These are phyloP conservation scores for Oxyruncus cristatus DNA, from an alignment of 2,113 vertebrate genomes.

Conservation along the genomic window DNA sequence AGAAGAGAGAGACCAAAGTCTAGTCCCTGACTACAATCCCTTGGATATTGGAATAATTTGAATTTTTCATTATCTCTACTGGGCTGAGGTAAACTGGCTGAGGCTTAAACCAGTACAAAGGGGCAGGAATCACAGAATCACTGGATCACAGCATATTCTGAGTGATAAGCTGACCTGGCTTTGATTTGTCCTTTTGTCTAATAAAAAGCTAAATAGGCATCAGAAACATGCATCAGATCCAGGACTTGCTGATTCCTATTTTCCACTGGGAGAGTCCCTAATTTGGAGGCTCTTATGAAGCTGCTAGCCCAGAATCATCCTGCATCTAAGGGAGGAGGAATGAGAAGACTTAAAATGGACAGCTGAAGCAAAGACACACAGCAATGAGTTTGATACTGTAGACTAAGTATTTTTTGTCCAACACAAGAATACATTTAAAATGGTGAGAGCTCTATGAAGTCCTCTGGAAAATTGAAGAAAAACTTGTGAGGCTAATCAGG, in stretches of 20 bases:
- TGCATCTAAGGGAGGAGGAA: background rate
- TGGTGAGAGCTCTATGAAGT: background rate
- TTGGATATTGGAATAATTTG: background rate
- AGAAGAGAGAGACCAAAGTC: background rate
- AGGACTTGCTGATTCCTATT: background rate
- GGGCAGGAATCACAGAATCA: background rate
- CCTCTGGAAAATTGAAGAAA: background rate
- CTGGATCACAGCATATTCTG: background rate
- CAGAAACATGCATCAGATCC: background rate
- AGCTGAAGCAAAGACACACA: background rate
- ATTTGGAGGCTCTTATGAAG: background rate
- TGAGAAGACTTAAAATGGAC: background rate
- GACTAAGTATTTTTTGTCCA: background rate
- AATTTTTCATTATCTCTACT: background rate
- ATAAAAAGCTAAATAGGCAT: background rate
- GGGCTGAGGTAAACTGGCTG: background rate
- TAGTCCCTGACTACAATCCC: background rate
- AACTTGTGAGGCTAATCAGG: background rate
- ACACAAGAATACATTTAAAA: background rate
- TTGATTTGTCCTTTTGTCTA: background rate
- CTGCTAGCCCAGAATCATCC: background rate
- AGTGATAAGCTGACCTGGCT: background rate
- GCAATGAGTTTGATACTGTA: background rate
- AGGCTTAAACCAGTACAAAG: background rate
- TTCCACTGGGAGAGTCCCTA: background rate